Conservation (phyloP, 2,888 invertebrate genomes). For the Resseliella maxima region DNA sequence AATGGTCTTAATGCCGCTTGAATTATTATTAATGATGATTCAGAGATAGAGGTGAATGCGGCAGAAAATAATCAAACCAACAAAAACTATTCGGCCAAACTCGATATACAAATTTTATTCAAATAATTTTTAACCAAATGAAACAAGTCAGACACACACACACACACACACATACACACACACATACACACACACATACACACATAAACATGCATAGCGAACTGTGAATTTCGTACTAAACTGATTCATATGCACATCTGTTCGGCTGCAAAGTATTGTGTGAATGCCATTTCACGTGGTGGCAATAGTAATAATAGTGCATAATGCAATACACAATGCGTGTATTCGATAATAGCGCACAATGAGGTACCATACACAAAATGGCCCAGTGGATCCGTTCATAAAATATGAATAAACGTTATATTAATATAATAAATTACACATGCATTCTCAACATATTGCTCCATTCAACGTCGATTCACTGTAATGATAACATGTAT, state of each 20-base stretch:
- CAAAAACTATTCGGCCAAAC: not conserved
- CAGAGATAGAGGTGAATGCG: slow-evolving; percentile 13
- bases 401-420: slow-evolving; percentile 51
- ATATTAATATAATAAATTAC: slow-evolving; percentile 51
- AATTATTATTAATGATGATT: slow-evolving; percentile 48
- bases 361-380: not conserved
- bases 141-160: not conserved
- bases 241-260: not conserved
- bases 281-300: not conserved
- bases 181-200: too few species aligned
- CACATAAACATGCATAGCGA: not conserved
- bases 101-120: not conserved
- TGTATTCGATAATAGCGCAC: slow-evolving; percentile 37
- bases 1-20: slow-evolving; percentile 41
- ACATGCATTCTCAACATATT: slow-evolving; percentile 53
- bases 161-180: too few species aligned
- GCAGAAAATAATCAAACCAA: not conserved
- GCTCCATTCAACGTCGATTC: slow-evolving; percentile 51
- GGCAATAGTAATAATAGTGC: slow-evolving; percentile 39
- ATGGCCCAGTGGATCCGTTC: not conserved
- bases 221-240: not conserved
- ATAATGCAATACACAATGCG: slow-evolving; percentile 46
- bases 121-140: not conserved
- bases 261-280: not conserved
- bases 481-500: not conserved